Evolutionary conservation across 2,888 invertebrate genomes (phyloP), one percentile per base, ranked within the genome.

Genomic region (Pristionchus mayeri): DNA sequence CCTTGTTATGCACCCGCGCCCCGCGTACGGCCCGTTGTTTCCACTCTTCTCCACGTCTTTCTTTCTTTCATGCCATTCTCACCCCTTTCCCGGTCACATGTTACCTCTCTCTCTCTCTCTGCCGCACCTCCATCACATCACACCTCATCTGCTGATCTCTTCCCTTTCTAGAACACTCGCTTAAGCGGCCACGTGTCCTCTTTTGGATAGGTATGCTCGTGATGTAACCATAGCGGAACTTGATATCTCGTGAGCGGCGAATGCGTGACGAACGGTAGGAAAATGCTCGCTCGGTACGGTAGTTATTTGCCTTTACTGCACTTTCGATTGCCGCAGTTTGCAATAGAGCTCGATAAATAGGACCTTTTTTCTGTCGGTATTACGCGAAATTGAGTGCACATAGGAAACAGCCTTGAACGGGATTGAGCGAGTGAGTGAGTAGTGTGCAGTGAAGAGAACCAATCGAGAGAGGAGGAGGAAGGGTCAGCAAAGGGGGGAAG

Each of bases 361-460:
- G 44, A 44, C 13, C 44, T 44, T 44, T 44, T 44, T 44, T 44
- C n/a, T n/a, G n/a, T n/a, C n/a, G n/a, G n/a, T n/a, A n/a, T n/a
- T n/a, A n/a, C n/a, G n/a, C n/a, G 44, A 44, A 3, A 63, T 63
- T 63, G 71, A 44, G 44, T 40, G 44, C 40, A 44, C 30, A 67
- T 40, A 13, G 13, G 57, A 40, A 7, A 40, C n/a, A 71, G 40
- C 71, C 71, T 71, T 71, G 71, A 71, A 71, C 24, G 71, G 71
- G 40, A 63, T 24, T 37, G 63, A 16, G 44, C 7, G 71, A 24
- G 48, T 50, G 30, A 24, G 57, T 13, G 30, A 63, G 63, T 57
- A 21, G 30, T 24, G 9, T 44, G n/a, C 27, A 21, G 27, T 50
- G 48, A 50, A 78, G 21, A 78, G 76, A 50, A 21, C 16, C 9